Percentiles rank a stretch among this genome's conserved stretches.
Conservation (phyloP, 2,797 vertebrate genomes). For the Aselliscus stoliczkanus region DNA sequence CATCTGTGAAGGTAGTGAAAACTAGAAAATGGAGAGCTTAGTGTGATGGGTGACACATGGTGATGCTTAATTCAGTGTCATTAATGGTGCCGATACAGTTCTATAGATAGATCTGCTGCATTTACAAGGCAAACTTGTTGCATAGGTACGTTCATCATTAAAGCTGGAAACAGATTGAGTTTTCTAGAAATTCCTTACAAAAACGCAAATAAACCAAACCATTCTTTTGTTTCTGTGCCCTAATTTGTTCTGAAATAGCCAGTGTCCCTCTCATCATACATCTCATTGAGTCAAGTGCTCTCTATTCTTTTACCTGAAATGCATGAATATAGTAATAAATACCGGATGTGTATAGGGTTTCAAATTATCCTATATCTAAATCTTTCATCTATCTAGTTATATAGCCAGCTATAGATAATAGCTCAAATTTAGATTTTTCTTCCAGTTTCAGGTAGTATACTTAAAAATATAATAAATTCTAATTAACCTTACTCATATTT, state of each 20-base stretch:
- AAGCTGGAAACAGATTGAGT: not conserved
- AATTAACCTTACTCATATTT: not conserved
- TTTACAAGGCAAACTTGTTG: not conserved
- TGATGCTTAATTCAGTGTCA: no score
- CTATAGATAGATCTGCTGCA: no score
- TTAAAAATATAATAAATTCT: slow-evolving; percentile 10
- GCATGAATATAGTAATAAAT: not conserved
- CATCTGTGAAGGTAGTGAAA: not conserved
- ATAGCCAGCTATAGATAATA: not conserved
- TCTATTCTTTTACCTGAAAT: not conserved
- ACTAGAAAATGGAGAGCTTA: not conserved
- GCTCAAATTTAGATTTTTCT: not conserved
- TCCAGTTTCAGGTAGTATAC: not conserved
- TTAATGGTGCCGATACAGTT: not conserved
- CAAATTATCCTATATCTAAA: not conserved
- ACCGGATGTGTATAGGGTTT: not conserved
- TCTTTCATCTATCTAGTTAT: not conserved
- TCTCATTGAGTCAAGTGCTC: not conserved
- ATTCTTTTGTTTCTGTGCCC: not conserved
- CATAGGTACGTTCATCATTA: not conserved
- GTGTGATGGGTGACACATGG: rapidly evolving
- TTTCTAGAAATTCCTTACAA: not conserved
- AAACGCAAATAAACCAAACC: not conserved
- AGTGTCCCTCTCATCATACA: not conserved
- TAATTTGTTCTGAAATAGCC: not conserved